These are phyloP conservation scores for Myxocyprinus asiaticus DNA, from an alignment of 2,113 vertebrate genomes.

Conservation along the genomic window DNA sequence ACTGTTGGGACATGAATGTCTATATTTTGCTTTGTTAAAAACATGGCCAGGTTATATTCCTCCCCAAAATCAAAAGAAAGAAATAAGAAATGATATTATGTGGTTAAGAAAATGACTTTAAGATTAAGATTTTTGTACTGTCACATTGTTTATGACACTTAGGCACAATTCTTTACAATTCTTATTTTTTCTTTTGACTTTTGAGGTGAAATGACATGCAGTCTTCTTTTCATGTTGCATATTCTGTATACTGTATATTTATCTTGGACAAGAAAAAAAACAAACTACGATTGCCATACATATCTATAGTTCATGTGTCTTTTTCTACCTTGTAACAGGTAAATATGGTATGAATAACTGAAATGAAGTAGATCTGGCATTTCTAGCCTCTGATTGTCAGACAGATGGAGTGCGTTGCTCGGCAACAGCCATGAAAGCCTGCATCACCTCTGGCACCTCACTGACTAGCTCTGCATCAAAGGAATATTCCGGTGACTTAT, in stretches of 20 bases:
- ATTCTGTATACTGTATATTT: neutral
- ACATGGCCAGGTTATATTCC: too few species aligned
- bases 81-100: too few species aligned
- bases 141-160: too few species aligned
- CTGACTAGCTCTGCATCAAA: constrained; percentile 44
- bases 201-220: too few species aligned
- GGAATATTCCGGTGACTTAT: constrained; percentile 31
- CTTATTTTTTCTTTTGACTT: too few species aligned
- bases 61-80: too few species aligned
- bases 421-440: constrained; percentile 51
- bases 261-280: neutral
- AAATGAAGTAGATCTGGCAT: constrained; percentile 25
- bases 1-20: too few species aligned
- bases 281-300: neutral
- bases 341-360: constrained; percentile 33
- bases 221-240: neutral
- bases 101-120: too few species aligned
- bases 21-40: too few species aligned
- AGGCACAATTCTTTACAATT: too few species aligned
- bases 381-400: constrained; percentile 36
- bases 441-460: constrained; percentile 47
- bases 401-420: constrained; percentile 46
- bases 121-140: too few species aligned
- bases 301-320: neutral
- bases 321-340: constrained; percentile 13